Conservation (phyloP, 2,888 invertebrate genomes). For the Polydrusus pterygomalis region DNA sequence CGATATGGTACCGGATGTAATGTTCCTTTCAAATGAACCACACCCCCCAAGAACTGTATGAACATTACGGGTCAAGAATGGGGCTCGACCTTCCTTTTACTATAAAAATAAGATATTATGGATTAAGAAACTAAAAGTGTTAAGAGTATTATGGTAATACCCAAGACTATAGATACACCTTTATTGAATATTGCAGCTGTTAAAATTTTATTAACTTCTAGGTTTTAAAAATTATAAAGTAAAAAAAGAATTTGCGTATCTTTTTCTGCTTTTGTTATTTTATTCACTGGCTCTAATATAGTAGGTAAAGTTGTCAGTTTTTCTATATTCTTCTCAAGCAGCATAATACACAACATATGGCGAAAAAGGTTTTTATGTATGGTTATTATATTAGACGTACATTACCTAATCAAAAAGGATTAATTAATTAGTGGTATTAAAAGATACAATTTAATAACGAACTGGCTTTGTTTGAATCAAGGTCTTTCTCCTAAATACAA, state of each 20-base stretch:
- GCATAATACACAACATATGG: too few species aligned
- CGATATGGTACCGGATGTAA: slow-evolving; percentile 27
- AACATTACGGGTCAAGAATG: slow-evolving; percentile 26
- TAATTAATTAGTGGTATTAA: background rate
- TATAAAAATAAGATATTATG: background rate
- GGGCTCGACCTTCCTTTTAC: slow-evolving; percentile 28
- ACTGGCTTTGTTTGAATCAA: slow-evolving; percentile 7
- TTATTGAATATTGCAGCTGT: too few species aligned
- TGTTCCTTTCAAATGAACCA: slow-evolving; percentile 38
- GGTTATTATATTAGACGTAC: background rate
- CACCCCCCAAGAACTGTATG: slow-evolving; percentile 21
- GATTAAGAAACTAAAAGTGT: background rate
- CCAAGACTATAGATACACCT: background rate
- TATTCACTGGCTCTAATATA: too few species aligned
- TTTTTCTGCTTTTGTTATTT: too few species aligned
- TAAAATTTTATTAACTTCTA: too few species aligned
- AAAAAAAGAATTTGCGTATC: too few species aligned
- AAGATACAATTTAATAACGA: background rate
- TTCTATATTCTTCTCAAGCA: too few species aligned
- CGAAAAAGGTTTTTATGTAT: too few species aligned
- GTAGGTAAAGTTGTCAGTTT: too few species aligned
- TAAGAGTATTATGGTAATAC: background rate
- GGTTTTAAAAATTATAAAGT: too few species aligned
- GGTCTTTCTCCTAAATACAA: background rate
- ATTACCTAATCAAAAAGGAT: background rate